Percentiles rank a stretch among this genome's conserved stretches.
These are phyloP conservation scores for Lithophane semibrunnea DNA, from an alignment of 2,888 invertebrate genomes.

Conservation along the genomic window DNA sequence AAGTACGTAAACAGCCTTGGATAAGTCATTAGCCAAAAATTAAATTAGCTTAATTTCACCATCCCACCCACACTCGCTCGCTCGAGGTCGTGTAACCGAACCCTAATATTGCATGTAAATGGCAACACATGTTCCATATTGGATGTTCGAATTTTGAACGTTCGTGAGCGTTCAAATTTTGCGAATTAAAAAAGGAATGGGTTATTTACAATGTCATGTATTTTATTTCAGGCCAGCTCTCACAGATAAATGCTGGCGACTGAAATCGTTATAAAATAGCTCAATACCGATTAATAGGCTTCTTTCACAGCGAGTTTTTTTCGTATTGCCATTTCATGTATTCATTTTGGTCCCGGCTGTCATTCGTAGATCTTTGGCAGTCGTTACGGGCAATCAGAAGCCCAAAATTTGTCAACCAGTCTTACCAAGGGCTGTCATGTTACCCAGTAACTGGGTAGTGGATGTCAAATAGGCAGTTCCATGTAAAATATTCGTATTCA, in stretches of 20 bases:
- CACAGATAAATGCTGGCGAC: neutral
- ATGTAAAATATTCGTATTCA: too few species aligned
- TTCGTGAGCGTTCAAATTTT: constrained; percentile 33
- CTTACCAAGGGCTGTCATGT: too few species aligned
- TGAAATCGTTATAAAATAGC: neutral
- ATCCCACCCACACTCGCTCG: constrained; percentile 35
- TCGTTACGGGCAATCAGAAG: too few species aligned
- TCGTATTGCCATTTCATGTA: neutral
- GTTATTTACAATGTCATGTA: neutral
- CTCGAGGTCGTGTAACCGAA: constrained; percentile 48
- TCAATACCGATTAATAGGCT: neutral
- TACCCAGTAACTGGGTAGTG: too few species aligned
- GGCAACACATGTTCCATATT: constrained; percentile 52
- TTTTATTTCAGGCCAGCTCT: neutral
- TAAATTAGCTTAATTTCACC: constrained; percentile 66
- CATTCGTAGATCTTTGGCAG: too few species aligned
- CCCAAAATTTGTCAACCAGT: too few species aligned
- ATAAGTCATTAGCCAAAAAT: constrained; percentile 64
- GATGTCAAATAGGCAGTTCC: too few species aligned
- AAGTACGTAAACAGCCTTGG: constrained; percentile 53
- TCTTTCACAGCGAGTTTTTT: neutral
- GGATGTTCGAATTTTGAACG: constrained; percentile 50
- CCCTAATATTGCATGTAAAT: constrained; percentile 66
- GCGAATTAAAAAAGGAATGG: constrained; percentile 7
- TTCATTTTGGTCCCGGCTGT: too few species aligned